phyloP scores from a whole-genome alignment of 2,888 invertebrate species.

The Pteria penguin region DNA sequence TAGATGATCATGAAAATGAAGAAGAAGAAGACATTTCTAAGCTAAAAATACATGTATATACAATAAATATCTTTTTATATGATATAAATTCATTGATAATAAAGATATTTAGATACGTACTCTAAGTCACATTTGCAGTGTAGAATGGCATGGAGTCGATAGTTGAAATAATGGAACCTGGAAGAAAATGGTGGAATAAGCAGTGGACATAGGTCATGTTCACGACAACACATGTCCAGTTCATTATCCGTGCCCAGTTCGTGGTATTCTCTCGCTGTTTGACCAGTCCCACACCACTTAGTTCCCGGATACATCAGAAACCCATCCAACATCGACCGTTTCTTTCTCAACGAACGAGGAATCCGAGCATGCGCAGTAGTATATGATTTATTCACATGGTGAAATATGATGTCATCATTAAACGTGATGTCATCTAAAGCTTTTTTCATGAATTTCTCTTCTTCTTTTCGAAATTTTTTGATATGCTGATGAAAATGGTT shows the following conservation, averaged over 20 bases:
- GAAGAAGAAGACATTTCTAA: no score
- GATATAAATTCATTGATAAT: no score
- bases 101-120: no score
- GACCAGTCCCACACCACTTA: conserved; percentile 96
- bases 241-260: conserved; percentile 91
- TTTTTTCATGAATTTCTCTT: conserved; percentile 15
- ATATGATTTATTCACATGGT: neutral
- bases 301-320: conserved; percentile 92
- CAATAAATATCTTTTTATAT: no score
- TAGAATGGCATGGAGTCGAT: conserved; percentile 93
- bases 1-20: no score
- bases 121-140: conserved; percentile 95
- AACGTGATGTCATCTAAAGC: conserved; percentile 21
- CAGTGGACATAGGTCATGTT: conserved; percentile 92
- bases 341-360: conserved; percentile 26
- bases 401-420: conserved; percentile 5
- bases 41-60: no score
- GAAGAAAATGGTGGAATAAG: conserved; percentile 91
- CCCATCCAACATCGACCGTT: conserved; percentile 57
- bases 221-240: conserved; percentile 93
- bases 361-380: neutral
- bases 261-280: conserved; percentile 88
- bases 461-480: conserved; percentile 12
- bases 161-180: conserved; percentile 93
- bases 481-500: neutral